phyloP scores from a whole-genome alignment of 2,797 vertebrate species.

The Micropoecilia bifurca region DNA sequence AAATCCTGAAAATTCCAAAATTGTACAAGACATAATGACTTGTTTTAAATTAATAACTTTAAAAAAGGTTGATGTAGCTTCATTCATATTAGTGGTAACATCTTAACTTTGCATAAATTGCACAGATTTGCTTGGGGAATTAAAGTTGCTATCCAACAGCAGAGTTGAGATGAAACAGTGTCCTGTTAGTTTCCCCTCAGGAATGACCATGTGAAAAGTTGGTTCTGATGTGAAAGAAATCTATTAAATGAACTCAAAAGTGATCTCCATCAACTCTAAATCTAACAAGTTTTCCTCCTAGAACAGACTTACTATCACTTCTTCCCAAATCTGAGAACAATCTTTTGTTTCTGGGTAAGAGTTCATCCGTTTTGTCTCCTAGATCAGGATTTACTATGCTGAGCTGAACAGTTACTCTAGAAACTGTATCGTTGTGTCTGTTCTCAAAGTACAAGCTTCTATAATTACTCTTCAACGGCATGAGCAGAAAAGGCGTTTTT shows the following conservation, averaged over 20 bases:
- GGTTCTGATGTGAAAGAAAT: conserved; percentile 5
- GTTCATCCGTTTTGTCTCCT: not conserved
- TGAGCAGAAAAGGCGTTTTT: not conserved
- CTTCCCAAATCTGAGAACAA: conserved; percentile 17
- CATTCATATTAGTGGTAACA: not conserved
- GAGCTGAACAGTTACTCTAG: conserved; percentile 6
- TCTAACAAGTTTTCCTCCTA: conserved; percentile 19
- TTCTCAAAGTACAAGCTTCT: not conserved
- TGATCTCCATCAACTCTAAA: conserved; percentile 66
- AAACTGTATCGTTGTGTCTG: not conserved
- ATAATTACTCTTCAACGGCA: not conserved
- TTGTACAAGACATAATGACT: not conserved
- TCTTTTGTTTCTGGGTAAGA: not conserved
- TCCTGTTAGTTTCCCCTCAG: conserved; percentile 35
- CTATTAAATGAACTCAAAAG: conserved; percentile 23
- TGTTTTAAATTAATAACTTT: not conserved
- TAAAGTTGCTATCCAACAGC: conserved; percentile 27
- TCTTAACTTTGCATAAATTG: not conserved
- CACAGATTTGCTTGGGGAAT: conserved; percentile 44
- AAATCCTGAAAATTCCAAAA: not conserved
- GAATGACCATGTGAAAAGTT: not conserved
- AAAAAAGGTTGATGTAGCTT: not conserved
- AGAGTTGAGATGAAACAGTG: conserved; percentile 14
- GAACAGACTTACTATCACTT: not conserved
- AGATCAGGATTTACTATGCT: conserved; percentile 2